Conservation (phyloP, 2,113 vertebrate genomes). For the Dasyurus viverrinus region DNA sequence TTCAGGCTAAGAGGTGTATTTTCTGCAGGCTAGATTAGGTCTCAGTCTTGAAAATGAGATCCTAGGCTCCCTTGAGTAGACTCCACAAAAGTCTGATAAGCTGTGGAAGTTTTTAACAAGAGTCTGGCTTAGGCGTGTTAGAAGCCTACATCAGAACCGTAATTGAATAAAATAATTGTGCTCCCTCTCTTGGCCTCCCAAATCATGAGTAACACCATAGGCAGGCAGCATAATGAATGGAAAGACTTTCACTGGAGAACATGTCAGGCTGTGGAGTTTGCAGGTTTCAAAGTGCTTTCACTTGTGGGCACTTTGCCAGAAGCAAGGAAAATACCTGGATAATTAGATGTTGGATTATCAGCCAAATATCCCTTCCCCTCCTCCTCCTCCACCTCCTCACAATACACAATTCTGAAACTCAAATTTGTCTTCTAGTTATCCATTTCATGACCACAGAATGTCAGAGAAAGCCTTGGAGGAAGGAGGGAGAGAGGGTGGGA, state of each 20-base stretch:
- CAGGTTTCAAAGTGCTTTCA: constrained; percentile 67
- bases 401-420: background rate
- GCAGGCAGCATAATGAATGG: constrained; percentile 68
- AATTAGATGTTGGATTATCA: constrained; percentile 24
- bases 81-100: constrained; percentile 34
- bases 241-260: constrained; percentile 57
- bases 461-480: background rate
- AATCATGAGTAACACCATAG: constrained; percentile 63
- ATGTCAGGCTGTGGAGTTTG: constrained; percentile 60
- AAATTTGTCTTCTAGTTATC: background rate
- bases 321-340: constrained; percentile 59
- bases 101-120: constrained; percentile 40
- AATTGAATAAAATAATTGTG: constrained; percentile 65
- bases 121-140: constrained; percentile 56
- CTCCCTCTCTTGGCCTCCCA: constrained; percentile 51
- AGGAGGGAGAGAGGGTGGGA: background rate
- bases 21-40: background rate
- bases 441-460: background rate
- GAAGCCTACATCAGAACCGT: constrained; percentile 21
- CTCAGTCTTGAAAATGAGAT: constrained; percentile 12
- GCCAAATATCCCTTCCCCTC: background rate
- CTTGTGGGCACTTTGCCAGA: constrained; percentile 58
- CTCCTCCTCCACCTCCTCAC: background rate
- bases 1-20: background rate
- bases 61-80: background rate